These are phyloP conservation scores for Ceuthmochares aereus DNA, from an alignment of 2,113 vertebrate species.

Conservation along the genomic window DNA sequence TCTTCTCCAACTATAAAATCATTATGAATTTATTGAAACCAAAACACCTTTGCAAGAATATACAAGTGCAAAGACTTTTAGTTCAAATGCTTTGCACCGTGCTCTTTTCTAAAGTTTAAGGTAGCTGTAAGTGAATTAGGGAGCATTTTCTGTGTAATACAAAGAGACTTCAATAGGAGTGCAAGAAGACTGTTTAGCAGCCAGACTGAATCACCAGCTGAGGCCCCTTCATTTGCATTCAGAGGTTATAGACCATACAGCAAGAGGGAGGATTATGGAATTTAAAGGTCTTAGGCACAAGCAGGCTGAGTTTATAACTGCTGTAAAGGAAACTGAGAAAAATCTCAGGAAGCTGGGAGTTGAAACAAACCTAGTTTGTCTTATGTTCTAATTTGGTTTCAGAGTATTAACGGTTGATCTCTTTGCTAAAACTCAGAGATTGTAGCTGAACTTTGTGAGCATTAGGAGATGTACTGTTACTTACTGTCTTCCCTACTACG, in stretches of 20 bases:
- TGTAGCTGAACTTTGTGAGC: neutral
- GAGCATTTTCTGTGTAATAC: neutral
- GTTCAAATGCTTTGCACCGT: neutral
- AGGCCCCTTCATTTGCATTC: slow-evolving; percentile 46
- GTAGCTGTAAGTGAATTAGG: neutral
- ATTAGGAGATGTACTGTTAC: neutral
- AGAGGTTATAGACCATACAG: slow-evolving; percentile 2
- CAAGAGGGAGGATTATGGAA: slow-evolving; percentile 38
- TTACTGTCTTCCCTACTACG: neutral
- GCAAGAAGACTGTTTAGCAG: neutral
- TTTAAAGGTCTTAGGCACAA: slow-evolving; percentile 13
- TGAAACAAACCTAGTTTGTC: slow-evolving; percentile 17
- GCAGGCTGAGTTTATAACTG: neutral
- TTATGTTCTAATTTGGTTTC: slow-evolving; percentile 3
- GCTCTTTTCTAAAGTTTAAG: neutral
- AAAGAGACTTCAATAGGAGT: neutral
- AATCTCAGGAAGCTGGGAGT: neutral
- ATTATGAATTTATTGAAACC: neutral
- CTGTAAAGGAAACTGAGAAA: slow-evolving; percentile 29
- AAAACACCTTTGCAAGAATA: neutral
- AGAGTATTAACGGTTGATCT: slow-evolving; percentile 23
- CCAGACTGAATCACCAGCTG: neutral
- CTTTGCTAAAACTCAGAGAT: neutral
- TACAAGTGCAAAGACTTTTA: neutral
- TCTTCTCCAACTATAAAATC: neutral